A percentile compares a stretch with the other conserved stretches of the same genome.
These are phyloP conservation scores for Acheta domesticus DNA, from an alignment of 2,888 invertebrate genomes.

Conservation along the genomic window DNA sequence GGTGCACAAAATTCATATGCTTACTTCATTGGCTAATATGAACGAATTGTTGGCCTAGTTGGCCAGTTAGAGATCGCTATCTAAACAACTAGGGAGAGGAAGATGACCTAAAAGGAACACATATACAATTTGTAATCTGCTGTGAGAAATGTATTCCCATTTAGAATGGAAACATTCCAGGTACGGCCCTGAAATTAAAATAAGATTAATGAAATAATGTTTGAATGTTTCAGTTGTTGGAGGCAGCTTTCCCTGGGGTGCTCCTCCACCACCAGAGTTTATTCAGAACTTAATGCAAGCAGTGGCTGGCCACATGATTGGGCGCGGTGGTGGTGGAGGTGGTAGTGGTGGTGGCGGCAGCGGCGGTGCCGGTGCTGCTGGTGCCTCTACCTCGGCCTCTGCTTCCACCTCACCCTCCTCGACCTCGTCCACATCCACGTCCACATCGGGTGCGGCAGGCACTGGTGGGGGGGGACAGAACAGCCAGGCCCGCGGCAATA, in stretches of 20 bases:
- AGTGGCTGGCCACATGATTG: conserved; percentile 50
- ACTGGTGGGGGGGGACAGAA: conserved; percentile 44
- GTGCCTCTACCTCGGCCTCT: conserved; percentile 18
- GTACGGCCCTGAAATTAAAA: neutral
- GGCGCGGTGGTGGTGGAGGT: conserved; percentile 27
- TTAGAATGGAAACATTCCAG: too few species aligned
- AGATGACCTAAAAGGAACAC: too few species aligned
- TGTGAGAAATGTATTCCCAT: too few species aligned
- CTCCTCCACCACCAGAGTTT: conserved; percentile 52
- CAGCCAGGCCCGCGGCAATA: conserved; percentile 57
- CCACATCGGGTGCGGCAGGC: conserved; percentile 26
- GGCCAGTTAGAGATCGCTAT: too few species aligned
- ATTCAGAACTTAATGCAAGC: conserved; percentile 56
- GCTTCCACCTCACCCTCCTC: conserved; percentile 35
- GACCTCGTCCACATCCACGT: conserved; percentile 25
- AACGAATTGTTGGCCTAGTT: too few species aligned
- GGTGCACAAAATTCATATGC: too few species aligned
- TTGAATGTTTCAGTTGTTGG: neutral
- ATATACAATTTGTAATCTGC: too few species aligned
- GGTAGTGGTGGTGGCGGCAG: neutral
- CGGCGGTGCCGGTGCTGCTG: neutral
- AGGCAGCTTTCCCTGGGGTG: conserved; percentile 48
- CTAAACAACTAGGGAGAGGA: too few species aligned
- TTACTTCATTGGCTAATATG: too few species aligned
- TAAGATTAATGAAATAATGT: neutral